Evolutionary conservation across 2,113 vertebrate species (phyloP).

Genomic region (Lasiurus cinereus): DNA sequence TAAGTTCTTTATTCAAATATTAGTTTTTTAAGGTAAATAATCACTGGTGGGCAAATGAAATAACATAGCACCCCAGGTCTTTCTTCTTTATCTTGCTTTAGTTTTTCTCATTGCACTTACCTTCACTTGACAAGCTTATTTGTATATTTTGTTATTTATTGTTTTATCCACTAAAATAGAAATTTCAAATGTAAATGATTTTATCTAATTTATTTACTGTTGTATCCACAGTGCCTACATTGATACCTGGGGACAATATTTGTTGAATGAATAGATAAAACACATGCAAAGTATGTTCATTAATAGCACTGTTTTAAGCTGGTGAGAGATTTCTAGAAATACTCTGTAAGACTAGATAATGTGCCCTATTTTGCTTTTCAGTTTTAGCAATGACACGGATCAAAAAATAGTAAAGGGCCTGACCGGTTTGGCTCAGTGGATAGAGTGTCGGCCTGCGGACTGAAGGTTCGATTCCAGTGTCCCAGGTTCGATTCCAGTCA

Average conservation of each 20-base stretch:
- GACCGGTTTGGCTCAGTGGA: no score
- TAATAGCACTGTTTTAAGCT: neutral
- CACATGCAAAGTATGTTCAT: neutral
- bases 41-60: neutral
- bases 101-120: neutral
- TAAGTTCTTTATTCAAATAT: neutral
- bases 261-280: neutral
- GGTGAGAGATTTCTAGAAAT: neutral
- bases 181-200: neutral
- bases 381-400: neutral
- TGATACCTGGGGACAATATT: neutral
- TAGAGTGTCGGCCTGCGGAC: no score
- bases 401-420: neutral
- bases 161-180: neutral
- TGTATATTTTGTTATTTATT: neutral
- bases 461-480: no score
- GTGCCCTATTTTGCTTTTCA: neutral
- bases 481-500: no score
- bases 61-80: neutral
- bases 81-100: neutral
- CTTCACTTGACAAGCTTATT: neutral
- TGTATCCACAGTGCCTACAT: neutral
- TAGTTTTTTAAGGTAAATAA: neutral
- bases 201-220: neutral
- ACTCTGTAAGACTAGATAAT: neutral